A percentile compares a stretch with the other conserved stretches of the same genome.
These are phyloP conservation scores for Argyrosomus japonicus DNA, from an alignment of 2,113 vertebrate genomes.

Conservation along the genomic window DNA sequence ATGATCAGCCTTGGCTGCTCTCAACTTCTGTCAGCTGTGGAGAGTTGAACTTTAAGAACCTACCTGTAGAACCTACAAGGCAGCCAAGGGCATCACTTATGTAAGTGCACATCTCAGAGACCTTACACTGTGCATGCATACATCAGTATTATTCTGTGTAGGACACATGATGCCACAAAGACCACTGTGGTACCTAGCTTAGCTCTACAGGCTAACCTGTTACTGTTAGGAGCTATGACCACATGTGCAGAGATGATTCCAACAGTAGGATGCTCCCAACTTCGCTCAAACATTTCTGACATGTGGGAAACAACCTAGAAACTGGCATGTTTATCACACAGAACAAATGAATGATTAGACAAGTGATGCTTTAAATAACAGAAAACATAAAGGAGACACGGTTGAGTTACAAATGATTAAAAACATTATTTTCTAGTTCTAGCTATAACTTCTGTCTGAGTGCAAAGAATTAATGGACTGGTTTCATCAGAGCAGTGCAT, in stretches of 20 bases:
- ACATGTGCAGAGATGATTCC: constrained; percentile 20
- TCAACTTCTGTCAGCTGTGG: neutral
- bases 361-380: constrained; percentile 64
- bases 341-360: constrained; percentile 83
- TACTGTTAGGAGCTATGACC: neutral
- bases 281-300: neutral
- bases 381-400: constrained; percentile 18
- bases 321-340: constrained; percentile 76
- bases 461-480: constrained; percentile 58
- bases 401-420: constrained; percentile 73
- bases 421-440: constrained; percentile 62
- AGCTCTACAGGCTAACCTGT: neutral
- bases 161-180: neutral
- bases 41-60: neutral
- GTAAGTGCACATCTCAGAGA: neutral
- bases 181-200: neutral
- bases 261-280: neutral
- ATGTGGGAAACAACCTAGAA: neutral
- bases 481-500: constrained; percentile 24
- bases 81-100: neutral
- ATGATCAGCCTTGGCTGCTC: neutral
- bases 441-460: constrained; percentile 27
- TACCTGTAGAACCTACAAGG: neutral
- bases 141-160: neutral
- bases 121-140: neutral